Evolutionary conservation across 2,888 invertebrate genomes (phyloP), one percentile per base, ranked within the genome.

Genomic region (Rhagonycha lutea): DNA sequence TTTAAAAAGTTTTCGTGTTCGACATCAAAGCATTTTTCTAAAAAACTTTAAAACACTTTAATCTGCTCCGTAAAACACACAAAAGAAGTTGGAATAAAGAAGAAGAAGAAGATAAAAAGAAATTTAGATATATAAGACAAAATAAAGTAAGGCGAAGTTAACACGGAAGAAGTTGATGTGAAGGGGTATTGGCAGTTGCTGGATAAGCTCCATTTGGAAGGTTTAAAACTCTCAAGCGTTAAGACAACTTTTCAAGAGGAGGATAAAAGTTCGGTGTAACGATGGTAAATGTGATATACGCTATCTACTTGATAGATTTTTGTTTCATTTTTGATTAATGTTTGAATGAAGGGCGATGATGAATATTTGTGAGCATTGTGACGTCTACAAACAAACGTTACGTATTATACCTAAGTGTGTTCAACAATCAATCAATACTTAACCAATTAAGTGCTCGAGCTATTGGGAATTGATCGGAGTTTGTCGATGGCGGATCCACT

Each of bases 351-450:
- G n/a, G 24, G n/a, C 9, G 24, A 12, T 65, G 18, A 47, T 47
- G 47, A 47, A 47, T 47, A 47, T 47, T 47, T n/a, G n/a, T n/a
- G n/a, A 12, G 11, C 12, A 32, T 47, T 47, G 47, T 47, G 47
- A 47, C 47, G 47, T 47, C 7, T 10, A 47, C 7, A n/a, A n/a
- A 7, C 47, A 47, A 32, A 74, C 77, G 70, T 69, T 68, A 72
- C 73, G 78, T 69, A 68, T 70, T 69, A 70, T 69, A 29, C 28
- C 29, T 71, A 73, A 76, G 70, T 67, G 65, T 63, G 67, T 77
- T 74, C 69, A 69, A 72, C 78, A 78, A 80, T 80, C 81, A 79
- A 82, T 82, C 81, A 80, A 82, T 82, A 81, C 79, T 79, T 81
- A 81, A 82, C 80, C 82, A 82, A 81, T 81, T 80, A 78, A 69